Evolutionary conservation across 2,797 vertebrate genomes (phyloP), one percentile per base, ranked within the genome.

Genomic region (Mallotus villosus): DNA sequence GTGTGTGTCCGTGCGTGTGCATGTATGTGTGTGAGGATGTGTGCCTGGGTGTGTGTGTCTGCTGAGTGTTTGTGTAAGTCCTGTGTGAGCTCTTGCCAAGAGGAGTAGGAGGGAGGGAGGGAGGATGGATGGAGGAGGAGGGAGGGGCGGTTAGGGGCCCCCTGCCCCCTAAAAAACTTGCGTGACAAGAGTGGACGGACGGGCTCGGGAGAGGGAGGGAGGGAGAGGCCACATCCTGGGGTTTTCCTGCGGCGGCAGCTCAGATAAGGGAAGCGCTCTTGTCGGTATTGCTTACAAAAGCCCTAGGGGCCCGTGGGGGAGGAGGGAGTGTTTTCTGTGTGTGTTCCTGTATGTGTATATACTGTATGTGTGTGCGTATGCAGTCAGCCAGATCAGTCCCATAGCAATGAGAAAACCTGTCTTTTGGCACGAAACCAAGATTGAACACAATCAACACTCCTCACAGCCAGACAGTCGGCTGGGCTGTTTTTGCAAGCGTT

Each of bases 201-300:
- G 55, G 77, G 74, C 65, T 66, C 72, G 87, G 86, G 41, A 46
- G 11, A 14, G 41, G 41, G 41, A 46, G 41, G 16, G 51, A n/a
- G 51, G 51, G 83, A 88, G 86, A 85, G 86, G 89, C 83, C 74
- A 79, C 75, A 89, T 91, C 89, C 90, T 90, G 83, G 85, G 84
- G 84, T 87, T 86, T 92, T 92, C 87, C 88, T 89, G 85, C 64
- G 74, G 86, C 78, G 81, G 81, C 75, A 73, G 59, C 82, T 78
- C 84, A 89, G 86, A 90, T 89, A 89, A 90, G 86, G 74, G 77
- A 90, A 84, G 72, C 73, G 17, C 76, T 87, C 77, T 75, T 80
- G 77, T 82, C 55, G 81, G 78, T 77, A 37, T 83, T 87, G 84
- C 86, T 86, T 85, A 78, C 68, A 81, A 81, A 83, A 78, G 57